A percentile compares a stretch with the other conserved stretches of the same genome.
Conservation (phyloP, 1,140 invertebrate genomes). For the Tetragnatha versicolor region DNA sequence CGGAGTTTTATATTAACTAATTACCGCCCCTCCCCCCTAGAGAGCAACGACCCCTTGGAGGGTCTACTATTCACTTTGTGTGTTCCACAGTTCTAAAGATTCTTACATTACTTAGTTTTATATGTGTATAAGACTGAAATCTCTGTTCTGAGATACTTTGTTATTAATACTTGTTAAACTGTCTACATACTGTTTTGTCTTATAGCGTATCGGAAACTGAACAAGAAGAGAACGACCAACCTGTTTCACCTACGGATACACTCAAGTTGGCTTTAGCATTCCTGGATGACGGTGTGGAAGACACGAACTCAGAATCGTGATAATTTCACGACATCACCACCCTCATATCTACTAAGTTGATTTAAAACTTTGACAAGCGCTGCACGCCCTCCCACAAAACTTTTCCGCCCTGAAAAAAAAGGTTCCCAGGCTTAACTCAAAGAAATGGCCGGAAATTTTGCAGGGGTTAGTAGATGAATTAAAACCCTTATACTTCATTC, state of each 20-base stretch:
- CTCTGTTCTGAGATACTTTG: neutral
- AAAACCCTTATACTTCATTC: too few relatives aligned
- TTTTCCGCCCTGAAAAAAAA: too few relatives aligned
- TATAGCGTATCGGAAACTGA: constrained; percentile 29
- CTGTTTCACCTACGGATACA: neutral
- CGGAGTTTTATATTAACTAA: neutral
- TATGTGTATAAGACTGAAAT: neutral
- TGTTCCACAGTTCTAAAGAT: neutral
- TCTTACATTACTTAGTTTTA: neutral
- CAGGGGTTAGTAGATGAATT: too few relatives aligned
- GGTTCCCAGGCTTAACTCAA: too few relatives aligned
- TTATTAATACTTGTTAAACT: neutral
- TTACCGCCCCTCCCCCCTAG: neutral
- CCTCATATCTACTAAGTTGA: too few relatives aligned
- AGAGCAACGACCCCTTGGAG: neutral
- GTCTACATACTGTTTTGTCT: neutral
- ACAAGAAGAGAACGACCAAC: constrained; percentile 20
- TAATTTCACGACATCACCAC: too few relatives aligned
- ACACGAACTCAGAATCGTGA: too few relatives aligned
- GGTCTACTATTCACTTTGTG: neutral
- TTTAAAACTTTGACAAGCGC: too few relatives aligned
- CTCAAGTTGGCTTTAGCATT: constrained; percentile 26
- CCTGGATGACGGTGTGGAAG: constrained; percentile 19
- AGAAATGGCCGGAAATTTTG: too few relatives aligned
- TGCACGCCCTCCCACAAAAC: too few relatives aligned